Evolutionary conservation across 92 coral and sea anemone species (phyloP).

Genomic region (Ricordea florida): DNA sequence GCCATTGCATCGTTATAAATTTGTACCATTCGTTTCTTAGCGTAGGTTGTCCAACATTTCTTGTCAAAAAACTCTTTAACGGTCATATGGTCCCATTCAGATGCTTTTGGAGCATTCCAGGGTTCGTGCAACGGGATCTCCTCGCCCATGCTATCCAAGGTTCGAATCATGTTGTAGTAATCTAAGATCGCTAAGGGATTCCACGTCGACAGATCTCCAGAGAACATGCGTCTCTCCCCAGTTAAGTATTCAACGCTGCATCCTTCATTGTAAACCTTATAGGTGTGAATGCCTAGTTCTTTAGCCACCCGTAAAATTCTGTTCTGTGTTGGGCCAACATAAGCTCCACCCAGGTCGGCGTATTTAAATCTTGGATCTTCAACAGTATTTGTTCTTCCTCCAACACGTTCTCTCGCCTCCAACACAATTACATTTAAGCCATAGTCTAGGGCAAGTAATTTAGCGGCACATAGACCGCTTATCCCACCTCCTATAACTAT

Average conservation of each 20-base stretch:
- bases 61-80: too few relatives aligned
- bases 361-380: slow-evolving; percentile 67
- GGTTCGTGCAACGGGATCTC: slow-evolving; percentile 64
- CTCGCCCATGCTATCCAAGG: slow-evolving; percentile 73
- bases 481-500: too few relatives aligned
- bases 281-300: slow-evolving; percentile 80
- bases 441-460: too few relatives aligned
- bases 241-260: slow-evolving; percentile 70
- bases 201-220: slow-evolving; percentile 86
- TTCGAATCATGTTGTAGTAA: too few relatives aligned
- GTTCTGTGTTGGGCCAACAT: too few relatives aligned
- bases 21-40: slow-evolving; percentile 79
- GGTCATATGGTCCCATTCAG: too few relatives aligned
- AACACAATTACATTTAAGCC: too few relatives aligned
- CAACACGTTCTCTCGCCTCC: too few relatives aligned
- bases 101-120: too few relatives aligned
- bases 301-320: slow-evolving; percentile 89
- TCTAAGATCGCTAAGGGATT: slow-evolving; percentile 74
- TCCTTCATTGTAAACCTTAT: slow-evolving; percentile 62
- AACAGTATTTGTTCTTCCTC: slow-evolving; percentile 79
- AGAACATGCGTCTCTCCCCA: too few relatives aligned
- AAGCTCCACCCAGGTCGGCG: slow-evolving; percentile 81
- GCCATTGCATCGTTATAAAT: slow-evolving; percentile 86
- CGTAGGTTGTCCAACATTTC: slow-evolving; percentile 85
- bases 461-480: too few relatives aligned